A percentile compares a stretch with the other conserved stretches of the same genome.
phyloP scores from a whole-genome alignment of 2,797 vertebrate genomes.

The Lutjanus argentimaculatus region DNA sequence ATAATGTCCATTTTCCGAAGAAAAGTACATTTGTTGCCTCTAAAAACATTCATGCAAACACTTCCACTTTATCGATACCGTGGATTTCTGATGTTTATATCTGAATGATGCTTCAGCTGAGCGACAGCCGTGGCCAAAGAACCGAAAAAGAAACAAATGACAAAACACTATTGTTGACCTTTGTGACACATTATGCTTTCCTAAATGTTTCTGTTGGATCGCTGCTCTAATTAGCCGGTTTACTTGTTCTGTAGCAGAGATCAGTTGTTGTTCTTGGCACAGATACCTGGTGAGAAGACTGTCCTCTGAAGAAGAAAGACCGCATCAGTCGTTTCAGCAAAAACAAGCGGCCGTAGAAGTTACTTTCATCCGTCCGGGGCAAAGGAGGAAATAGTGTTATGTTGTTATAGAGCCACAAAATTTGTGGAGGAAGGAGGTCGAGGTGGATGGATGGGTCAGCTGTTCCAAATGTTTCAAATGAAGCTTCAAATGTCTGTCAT shows the following conservation, averaged over 20 bases:
- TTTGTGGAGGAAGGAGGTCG: neutral
- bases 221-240: neutral
- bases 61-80: no score
- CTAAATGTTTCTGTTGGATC: neutral
- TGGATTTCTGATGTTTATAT: no score
- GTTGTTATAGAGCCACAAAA: neutral
- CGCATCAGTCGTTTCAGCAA: neutral
- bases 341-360: neutral
- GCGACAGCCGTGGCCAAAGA: neutral
- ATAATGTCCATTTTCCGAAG: slow-evolving; percentile 7
- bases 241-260: slow-evolving; percentile 2
- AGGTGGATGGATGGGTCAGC: neutral
- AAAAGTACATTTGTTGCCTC: neutral
- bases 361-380: neutral
- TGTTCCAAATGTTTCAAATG: no score
- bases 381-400: neutral
- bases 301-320: neutral
- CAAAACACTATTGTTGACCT: neutral
- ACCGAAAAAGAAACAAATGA: neutral
- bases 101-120: neutral
- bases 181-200: neutral
- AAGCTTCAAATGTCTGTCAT: no score
- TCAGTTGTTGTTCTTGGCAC: neutral
- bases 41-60: neutral
- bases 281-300: neutral